Evolutionary conservation across 2,888 invertebrate genomes (phyloP).

Genomic region (Toxonevra muliebris): DNA sequence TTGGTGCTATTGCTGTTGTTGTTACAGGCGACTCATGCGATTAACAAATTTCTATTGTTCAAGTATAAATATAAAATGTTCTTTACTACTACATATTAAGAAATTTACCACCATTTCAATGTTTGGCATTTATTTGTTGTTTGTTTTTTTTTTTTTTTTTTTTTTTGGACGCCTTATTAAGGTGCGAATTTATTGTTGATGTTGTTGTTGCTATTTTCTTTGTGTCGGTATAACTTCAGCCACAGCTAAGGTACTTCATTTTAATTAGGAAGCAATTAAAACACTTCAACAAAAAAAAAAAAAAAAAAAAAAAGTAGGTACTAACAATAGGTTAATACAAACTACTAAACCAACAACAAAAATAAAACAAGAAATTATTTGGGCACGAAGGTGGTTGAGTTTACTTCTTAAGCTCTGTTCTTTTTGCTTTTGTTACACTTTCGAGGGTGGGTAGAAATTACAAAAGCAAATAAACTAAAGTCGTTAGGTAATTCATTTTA

Average conservation of each 20-base stretch:
- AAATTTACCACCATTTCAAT: too few species aligned
- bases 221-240: too few species aligned
- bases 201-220: neutral
- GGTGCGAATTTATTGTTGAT: conserved; percentile 16
- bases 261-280: conserved; percentile 42
- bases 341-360: neutral
- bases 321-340: neutral
- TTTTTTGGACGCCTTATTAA: neutral
- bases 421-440: too few species aligned
- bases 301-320: too few species aligned
- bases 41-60: conserved; percentile 18
- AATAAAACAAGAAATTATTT: conserved; percentile 9
- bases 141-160: neutral
- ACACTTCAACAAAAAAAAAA: conserved; percentile 24
- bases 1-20: conserved; percentile 12
- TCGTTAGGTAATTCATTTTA: too few species aligned
- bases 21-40: conserved; percentile 20
- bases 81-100: too few species aligned
- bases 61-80: neutral
- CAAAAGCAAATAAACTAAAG: too few species aligned
- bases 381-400: neutral
- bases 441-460: too few species aligned
- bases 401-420: neutral
- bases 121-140: too few species aligned
- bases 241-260: conserved; percentile 23